Evolutionary conservation across 2,888 invertebrate genomes (phyloP).

Genomic region (Ectemnius continuus): DNA sequence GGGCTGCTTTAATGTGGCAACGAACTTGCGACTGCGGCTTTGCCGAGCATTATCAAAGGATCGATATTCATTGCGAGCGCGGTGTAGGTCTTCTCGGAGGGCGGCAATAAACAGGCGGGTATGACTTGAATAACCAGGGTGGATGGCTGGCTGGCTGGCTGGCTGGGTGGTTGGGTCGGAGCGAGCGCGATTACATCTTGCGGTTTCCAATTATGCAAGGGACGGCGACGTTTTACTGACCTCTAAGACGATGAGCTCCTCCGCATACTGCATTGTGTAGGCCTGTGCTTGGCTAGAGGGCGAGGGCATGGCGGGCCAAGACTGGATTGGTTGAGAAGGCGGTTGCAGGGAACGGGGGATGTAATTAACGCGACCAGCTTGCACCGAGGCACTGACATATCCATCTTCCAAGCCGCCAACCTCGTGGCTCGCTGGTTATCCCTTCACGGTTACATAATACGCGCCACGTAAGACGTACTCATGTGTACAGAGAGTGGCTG

Average conservation of each 20-base stretch:
- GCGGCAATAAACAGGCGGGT: constrained; percentile 43
- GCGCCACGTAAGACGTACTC: constrained; percentile 64
- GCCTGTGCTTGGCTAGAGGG: constrained; percentile 34
- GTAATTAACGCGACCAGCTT: constrained; percentile 73
- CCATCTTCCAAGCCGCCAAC: constrained; percentile 66
- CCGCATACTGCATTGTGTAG: constrained; percentile 37
- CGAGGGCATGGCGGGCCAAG: constrained; percentile 20
- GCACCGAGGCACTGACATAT: constrained; percentile 74
- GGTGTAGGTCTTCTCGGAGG: constrained; percentile 19
- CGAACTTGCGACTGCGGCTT: too few relatives aligned
- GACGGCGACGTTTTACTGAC: constrained; percentile 64
- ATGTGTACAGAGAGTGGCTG: constrained; percentile 46
- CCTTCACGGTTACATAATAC: constrained; percentile 66
- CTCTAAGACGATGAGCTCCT: constrained; percentile 61
- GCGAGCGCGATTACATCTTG: constrained; percentile 51
- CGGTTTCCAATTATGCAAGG: constrained; percentile 69
- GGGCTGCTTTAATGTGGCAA: too few relatives aligned
- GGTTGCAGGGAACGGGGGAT: constrained; percentile 52
- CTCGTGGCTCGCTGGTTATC: constrained; percentile 58
- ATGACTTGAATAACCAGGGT: constrained; percentile 48
- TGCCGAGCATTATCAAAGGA: not conserved
- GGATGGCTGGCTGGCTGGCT: constrained; percentile 29
- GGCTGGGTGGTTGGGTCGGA: constrained; percentile 29
- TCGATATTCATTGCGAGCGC: constrained; percentile 1
- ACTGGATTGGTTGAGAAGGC: not conserved